Evolutionary conservation across 2,888 invertebrate genomes (phyloP).

Genomic region (Chironomus riparius): DNA sequence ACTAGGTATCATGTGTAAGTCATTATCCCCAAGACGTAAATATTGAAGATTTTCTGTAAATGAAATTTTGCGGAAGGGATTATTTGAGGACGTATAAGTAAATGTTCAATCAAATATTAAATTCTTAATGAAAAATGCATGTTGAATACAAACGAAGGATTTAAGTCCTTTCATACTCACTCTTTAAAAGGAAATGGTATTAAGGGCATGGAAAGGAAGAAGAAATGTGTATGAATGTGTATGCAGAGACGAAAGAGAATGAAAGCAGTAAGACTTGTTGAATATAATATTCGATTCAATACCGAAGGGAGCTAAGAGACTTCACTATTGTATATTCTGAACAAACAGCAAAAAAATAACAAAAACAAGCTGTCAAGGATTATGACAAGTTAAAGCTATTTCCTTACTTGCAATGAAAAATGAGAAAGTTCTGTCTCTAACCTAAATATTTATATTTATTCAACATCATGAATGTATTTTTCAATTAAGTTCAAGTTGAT

Average conservation of each 20-base stretch:
- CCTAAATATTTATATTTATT: no score
- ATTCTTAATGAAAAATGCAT: not conserved
- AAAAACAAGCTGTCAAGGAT: not conserved
- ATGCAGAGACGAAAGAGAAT: no score
- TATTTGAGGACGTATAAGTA: slow-evolving; percentile 4
- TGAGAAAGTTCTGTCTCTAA: no score
- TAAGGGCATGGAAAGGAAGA: no score
- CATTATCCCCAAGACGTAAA: slow-evolving; percentile 79
- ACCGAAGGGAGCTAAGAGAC: no score
- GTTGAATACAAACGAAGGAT: not conserved
- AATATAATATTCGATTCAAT: no score
- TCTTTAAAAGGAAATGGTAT: no score
- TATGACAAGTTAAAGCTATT: not conserved
- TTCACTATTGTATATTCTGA: not conserved
- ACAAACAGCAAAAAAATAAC: not conserved
- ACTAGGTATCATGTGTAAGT: slow-evolving; percentile 74
- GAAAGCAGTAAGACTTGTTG: no score
- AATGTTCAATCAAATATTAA: not conserved
- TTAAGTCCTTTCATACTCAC: not conserved
- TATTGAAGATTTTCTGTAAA: slow-evolving; percentile 76
- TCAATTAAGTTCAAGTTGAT: not conserved
- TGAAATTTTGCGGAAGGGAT: not conserved
- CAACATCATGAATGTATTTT: not conserved
- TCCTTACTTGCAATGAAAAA: not conserved
- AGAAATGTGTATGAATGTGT: no score